Percentiles rank a stretch among this genome's conserved stretches.
These are phyloP conservation scores for Trichacis sp. DNA, from an alignment of 2,888 invertebrate genomes.

Conservation along the genomic window DNA sequence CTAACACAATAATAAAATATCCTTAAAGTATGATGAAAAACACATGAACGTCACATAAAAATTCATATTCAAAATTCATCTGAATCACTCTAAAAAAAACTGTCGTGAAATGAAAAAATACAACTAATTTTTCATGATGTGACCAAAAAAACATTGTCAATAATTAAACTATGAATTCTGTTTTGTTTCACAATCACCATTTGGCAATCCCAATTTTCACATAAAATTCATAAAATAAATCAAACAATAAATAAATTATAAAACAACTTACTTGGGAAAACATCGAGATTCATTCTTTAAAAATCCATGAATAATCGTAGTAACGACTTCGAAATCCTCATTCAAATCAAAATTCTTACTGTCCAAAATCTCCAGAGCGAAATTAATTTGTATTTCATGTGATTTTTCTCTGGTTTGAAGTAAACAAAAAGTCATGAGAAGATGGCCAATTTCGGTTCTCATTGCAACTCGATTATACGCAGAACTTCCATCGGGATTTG, in stretches of 20 bases:
- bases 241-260: not conserved
- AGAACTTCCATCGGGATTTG: not conserved
- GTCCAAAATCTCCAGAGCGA: slow-evolving; percentile 36
- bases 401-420: not conserved
- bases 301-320: slow-evolving; percentile 57
- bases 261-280: slow-evolving; percentile 17
- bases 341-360: slow-evolving; percentile 50
- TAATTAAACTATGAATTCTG: no score
- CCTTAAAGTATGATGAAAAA: no score
- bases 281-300: not conserved
- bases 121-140: no score
- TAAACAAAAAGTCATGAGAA: not conserved
- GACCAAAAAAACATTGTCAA: no score
- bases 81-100: no score
- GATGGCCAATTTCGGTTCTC: not conserved
- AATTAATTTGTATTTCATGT: not conserved
- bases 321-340: slow-evolving; percentile 52
- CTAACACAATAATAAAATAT: no score
- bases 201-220: no score
- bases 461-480: not conserved
- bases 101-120: no score
- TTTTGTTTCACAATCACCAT: no score
- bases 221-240: not conserved
- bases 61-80: no score
- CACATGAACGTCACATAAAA: no score